These are phyloP conservation scores for Drosophila chauvacae DNA, from an alignment of 1,140 invertebrate genomes.

Conservation along the genomic window DNA sequence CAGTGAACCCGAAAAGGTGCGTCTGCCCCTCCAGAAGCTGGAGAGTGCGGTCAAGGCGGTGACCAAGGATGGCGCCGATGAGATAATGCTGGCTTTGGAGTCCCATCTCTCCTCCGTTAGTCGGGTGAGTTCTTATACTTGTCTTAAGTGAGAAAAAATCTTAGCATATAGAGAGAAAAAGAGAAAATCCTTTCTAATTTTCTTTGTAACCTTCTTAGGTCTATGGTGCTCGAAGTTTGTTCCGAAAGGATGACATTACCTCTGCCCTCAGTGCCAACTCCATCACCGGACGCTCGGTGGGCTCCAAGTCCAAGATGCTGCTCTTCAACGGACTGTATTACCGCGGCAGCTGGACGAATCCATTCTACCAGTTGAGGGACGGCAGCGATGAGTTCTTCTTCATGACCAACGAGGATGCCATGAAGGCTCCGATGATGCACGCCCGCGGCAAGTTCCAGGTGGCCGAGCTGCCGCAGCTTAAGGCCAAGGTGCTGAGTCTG, in stretches of 20 bases:
- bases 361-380: conserved; percentile 70
- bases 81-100: conserved; percentile 87
- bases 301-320: conserved; percentile 85
- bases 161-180: not conserved
- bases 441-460: conserved; percentile 85
- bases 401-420: conserved; percentile 86
- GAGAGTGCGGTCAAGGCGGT: conserved; percentile 85
- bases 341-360: conserved; percentile 84
- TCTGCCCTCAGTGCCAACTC: conserved; percentile 82
- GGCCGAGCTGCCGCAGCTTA: conserved; percentile 85
- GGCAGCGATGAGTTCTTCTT: conserved; percentile 86
- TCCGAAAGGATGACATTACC: conserved; percentile 78
- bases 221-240: conserved; percentile 68
- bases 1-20: conserved; percentile 81
- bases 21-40: conserved; percentile 85
- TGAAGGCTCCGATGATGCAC: conserved; percentile 86
- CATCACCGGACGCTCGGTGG: conserved; percentile 66
- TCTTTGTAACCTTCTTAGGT: conserved; percentile 19
- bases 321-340: conserved; percentile 88
- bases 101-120: conserved; percentile 84
- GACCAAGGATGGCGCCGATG: conserved; percentile 85
- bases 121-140: conserved; percentile 53
- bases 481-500: conserved; percentile 86
- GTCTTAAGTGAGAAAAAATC: too few species aligned
- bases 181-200: not conserved